phyloP scores from a whole-genome alignment of 1,140 invertebrate genomes.

The Antheraea pernyi region DNA sequence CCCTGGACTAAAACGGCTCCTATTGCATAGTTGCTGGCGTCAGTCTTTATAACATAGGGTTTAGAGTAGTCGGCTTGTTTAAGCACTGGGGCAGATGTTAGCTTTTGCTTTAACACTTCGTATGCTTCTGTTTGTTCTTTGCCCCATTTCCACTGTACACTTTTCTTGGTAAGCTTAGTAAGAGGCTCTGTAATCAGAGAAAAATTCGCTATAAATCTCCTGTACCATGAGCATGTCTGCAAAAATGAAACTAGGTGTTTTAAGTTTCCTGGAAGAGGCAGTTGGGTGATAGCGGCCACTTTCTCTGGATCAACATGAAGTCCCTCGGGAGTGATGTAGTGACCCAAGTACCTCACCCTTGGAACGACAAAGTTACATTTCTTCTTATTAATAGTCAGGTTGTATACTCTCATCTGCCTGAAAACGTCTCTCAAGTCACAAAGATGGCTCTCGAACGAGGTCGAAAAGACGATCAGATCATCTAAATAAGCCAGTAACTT shows the following conservation, averaged over 20 bases:
- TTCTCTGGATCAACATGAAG: conserved; percentile 17
- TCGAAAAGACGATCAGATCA: conserved; percentile 30
- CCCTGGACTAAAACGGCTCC: conserved; percentile 18
- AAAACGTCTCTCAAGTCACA: conserved; percentile 27
- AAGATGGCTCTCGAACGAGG: conserved; percentile 25
- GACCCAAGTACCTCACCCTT: conserved; percentile 13
- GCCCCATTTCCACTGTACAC: neutral
- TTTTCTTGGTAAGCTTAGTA: conserved; percentile 13
- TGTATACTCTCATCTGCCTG: conserved; percentile 18
- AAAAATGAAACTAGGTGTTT: conserved; percentile 13
- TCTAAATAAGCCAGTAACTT: conserved; percentile 23
- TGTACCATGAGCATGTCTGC: conserved; percentile 16
- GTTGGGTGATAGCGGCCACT: neutral
- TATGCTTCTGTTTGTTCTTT: conserved; percentile 6
- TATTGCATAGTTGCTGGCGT: conserved; percentile 13
- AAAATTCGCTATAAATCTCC: conserved; percentile 13
- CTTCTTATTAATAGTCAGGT: conserved; percentile 21
- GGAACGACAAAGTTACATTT: conserved; percentile 21
- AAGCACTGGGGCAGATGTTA: neutral
- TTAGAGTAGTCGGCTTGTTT: conserved; percentile 7
- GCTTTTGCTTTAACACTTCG: neutral
- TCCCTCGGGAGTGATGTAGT: conserved; percentile 5
- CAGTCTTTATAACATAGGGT: conserved; percentile 6
- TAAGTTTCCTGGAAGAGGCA: neutral
- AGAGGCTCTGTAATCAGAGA: neutral